phyloP scores from a whole-genome alignment of 92 coral and sea anemone species.

The Palythoa heliodiscus region DNA sequence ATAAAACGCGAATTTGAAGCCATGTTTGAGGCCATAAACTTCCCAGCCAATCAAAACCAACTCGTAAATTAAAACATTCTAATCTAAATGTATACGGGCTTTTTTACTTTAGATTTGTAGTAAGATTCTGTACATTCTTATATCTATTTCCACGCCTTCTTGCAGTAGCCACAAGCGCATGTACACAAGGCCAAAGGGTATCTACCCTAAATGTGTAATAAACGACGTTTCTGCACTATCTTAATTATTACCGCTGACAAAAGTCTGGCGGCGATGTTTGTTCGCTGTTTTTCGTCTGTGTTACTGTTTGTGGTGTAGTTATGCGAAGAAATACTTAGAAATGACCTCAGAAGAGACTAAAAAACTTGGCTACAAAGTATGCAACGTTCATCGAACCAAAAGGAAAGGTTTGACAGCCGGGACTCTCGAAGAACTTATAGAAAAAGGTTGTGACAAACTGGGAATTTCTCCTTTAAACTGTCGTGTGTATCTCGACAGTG shows the following conservation, averaged over 20 bases:
- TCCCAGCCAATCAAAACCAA: too few species aligned
- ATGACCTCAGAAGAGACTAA: slow-evolving; percentile 1
- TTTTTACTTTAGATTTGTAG: too few species aligned
- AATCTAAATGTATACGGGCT: too few species aligned
- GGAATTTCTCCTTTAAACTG: slow-evolving; percentile 44
- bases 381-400: slow-evolving; percentile 69
- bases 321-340: not conserved
- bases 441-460: slow-evolving; percentile 59
- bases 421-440: slow-evolving; percentile 69
- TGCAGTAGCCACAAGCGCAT: too few species aligned
- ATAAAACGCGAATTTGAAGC: too few species aligned
- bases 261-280: not conserved
- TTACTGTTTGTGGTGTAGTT: not conserved
- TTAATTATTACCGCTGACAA: not conserved
- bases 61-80: too few species aligned
- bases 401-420: slow-evolving; percentile 72
- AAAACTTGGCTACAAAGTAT: slow-evolving; percentile 64
- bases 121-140: too few species aligned
- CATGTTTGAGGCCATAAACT: too few species aligned
- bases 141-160: too few species aligned
- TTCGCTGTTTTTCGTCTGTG: not conserved
- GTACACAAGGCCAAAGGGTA: too few species aligned
- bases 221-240: too few species aligned
- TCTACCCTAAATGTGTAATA: too few species aligned
- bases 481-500: slow-evolving; percentile 84